Evolutionary conservation across 2,113 vertebrate species (phyloP).

Genomic region (Megalops atlanticus): DNA sequence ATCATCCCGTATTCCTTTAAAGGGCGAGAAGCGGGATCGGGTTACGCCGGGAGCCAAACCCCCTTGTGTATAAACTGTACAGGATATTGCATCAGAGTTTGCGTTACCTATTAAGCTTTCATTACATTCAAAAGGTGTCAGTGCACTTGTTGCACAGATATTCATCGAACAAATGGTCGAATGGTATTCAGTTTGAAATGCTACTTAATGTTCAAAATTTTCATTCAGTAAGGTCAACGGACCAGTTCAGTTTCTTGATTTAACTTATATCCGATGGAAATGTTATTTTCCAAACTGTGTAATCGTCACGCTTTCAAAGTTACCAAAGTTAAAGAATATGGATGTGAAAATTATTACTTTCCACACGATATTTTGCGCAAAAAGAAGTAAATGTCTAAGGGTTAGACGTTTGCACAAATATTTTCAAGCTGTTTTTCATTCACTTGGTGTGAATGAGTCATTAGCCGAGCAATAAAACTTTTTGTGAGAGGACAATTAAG

Average conservation of each 20-base stretch:
- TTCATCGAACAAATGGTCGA: background rate
- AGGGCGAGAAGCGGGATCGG: slow-evolving; percentile 67
- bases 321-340: too few species aligned
- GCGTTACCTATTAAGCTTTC: slow-evolving; percentile 31
- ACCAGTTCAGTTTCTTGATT: background rate
- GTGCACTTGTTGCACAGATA: slow-evolving; percentile 1
- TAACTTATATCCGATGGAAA: background rate
- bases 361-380: too few species aligned
- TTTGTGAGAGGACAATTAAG: slow-evolving; percentile 52
- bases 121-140: slow-evolving; percentile 45
- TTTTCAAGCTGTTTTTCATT: slow-evolving; percentile 43
- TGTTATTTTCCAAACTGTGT: background rate
- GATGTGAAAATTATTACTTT: too few species aligned
- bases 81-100: slow-evolving; percentile 65
- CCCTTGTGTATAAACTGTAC: slow-evolving; percentile 52
- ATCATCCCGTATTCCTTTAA: slow-evolving; percentile 76
- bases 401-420: slow-evolving; percentile 4
- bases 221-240: background rate
- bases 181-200: background rate
- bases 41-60: slow-evolving; percentile 64
- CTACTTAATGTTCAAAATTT: background rate
- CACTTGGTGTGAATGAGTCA: slow-evolving; percentile 50
- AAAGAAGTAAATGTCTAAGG: background rate
- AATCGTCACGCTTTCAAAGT: background rate
- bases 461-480: slow-evolving; percentile 60